Evolutionary conservation across 2,113 vertebrate species (phyloP).

Genomic region (Chaetops frenatus): DNA sequence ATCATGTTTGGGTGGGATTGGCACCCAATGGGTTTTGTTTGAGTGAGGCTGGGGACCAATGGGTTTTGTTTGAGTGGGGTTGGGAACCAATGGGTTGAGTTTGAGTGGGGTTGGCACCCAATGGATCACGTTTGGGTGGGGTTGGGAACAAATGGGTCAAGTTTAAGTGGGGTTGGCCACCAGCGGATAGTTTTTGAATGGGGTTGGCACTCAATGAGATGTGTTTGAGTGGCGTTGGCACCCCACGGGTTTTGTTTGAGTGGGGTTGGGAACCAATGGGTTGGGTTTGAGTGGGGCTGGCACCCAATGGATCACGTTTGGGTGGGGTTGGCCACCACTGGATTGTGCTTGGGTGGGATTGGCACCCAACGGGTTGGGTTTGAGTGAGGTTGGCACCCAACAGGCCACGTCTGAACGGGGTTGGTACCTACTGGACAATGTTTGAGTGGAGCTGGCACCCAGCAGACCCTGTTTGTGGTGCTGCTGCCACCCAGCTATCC

Average conservation of each 20-base stretch:
- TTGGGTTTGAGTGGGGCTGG: neutral
- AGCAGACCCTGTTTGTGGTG: neutral
- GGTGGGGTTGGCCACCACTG: neutral
- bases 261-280: accelerated
- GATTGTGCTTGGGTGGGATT: accelerated
- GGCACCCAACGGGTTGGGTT: accelerated
- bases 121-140: accelerated
- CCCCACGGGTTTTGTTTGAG: accelerated
- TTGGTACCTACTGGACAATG: accelerated
- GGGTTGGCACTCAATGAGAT: accelerated
- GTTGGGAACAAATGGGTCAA: accelerated
- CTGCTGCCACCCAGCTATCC: neutral
- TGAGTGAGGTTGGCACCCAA: accelerated
- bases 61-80: no score
- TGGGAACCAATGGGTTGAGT: accelerated
- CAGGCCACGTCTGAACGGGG: accelerated
- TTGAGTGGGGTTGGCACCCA: accelerated
- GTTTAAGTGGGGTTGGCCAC: no score
- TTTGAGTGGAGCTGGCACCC: neutral
- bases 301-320: neutral
- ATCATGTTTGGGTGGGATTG: neutral
- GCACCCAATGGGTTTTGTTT: neutral
- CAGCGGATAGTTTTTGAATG: accelerated
- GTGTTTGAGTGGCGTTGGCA: neutral
- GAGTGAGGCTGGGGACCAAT: neutral